Percentiles rank a stretch among this genome's conserved stretches.
These are phyloP conservation scores for Drosophila seclusa DNA, from an alignment of 2,888 invertebrate genomes.

Conservation along the genomic window DNA sequence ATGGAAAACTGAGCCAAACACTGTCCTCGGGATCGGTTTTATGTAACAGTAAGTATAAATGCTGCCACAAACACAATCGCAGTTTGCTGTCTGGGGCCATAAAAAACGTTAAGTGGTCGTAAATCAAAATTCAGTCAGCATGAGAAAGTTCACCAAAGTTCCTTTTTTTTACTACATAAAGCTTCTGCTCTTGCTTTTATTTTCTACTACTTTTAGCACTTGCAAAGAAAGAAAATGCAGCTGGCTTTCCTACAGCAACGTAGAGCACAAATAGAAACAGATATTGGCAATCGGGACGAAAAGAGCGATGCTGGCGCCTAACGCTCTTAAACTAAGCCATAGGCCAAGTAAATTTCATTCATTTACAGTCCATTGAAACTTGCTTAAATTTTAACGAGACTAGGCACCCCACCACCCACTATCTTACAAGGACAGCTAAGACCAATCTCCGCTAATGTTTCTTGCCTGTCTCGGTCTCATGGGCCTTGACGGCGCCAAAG, in stretches of 20 bases:
- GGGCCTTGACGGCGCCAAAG: slow-evolving; percentile 59
- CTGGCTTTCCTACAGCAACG: slow-evolving; percentile 17
- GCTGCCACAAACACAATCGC: slow-evolving; percentile 46
- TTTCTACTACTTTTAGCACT: slow-evolving; percentile 58
- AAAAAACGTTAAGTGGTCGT: slow-evolving; percentile 79
- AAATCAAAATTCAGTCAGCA: slow-evolving; percentile 72
- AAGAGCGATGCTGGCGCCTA: slow-evolving; percentile 33
- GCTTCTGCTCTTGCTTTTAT: slow-evolving; percentile 55
- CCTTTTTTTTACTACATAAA: slow-evolving; percentile 28
- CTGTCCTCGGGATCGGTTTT: slow-evolving; percentile 33
- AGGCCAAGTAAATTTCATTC: slow-evolving; percentile 57
- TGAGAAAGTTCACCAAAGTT: slow-evolving; percentile 63
- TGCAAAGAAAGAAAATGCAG: slow-evolving; percentile 45
- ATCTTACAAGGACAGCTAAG: slow-evolving; percentile 17
- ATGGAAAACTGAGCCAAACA: slow-evolving; percentile 1
- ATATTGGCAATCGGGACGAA: slow-evolving; percentile 42
- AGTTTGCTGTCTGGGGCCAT: slow-evolving; percentile 56
- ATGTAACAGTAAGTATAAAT: slow-evolving; percentile 39
- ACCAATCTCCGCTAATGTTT: slow-evolving; percentile 53
- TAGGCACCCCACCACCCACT: slow-evolving; percentile 12
- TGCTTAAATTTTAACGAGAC: slow-evolving; percentile 74
- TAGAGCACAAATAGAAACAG: slow-evolving; percentile 36
- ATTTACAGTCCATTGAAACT: slow-evolving; percentile 77
- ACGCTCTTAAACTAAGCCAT: slow-evolving; percentile 48
- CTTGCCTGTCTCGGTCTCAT: slow-evolving; percentile 23